These are phyloP conservation scores for Pontoporia blainvillei DNA, from an alignment of 2,113 vertebrate genomes.

Conservation along the genomic window DNA sequence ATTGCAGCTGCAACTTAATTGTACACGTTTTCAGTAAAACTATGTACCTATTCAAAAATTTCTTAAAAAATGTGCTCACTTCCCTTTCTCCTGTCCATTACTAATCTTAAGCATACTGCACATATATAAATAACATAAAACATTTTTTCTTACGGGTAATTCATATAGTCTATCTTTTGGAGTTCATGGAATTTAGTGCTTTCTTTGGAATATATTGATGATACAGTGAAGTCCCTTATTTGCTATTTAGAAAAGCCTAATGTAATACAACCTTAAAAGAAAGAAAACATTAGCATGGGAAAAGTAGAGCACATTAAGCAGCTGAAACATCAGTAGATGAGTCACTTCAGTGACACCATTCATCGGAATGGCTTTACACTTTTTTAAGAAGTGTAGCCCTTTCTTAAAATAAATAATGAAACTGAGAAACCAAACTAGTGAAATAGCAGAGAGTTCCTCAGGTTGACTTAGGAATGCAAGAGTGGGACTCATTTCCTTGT, in stretches of 20 bases:
- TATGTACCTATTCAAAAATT: neutral
- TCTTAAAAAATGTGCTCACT: neutral
- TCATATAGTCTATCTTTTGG: neutral
- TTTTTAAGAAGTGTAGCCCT: neutral
- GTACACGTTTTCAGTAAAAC: neutral
- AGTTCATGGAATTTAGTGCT: neutral
- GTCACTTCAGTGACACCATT: neutral
- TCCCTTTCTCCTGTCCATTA: neutral
- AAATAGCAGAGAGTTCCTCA: neutral
- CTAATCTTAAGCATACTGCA: neutral
- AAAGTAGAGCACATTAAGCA: neutral
- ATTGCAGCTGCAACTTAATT: neutral
- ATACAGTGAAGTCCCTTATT: neutral
- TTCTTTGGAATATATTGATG: neutral
- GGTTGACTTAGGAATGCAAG: neutral
- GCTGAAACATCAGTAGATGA: neutral
- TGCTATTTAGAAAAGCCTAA: neutral
- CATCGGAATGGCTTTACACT: neutral
- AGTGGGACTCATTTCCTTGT: neutral
- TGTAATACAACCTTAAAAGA: neutral
- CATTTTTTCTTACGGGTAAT: neutral
- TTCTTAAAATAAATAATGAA: slow-evolving; percentile 14
- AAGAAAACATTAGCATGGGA: neutral
- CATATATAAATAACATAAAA: neutral
- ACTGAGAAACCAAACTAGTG: neutral